Evolutionary conservation across 1,140 invertebrate species (phyloP), one percentile per base, ranked within the genome.

Genomic region (Cephus cinctus): DNA sequence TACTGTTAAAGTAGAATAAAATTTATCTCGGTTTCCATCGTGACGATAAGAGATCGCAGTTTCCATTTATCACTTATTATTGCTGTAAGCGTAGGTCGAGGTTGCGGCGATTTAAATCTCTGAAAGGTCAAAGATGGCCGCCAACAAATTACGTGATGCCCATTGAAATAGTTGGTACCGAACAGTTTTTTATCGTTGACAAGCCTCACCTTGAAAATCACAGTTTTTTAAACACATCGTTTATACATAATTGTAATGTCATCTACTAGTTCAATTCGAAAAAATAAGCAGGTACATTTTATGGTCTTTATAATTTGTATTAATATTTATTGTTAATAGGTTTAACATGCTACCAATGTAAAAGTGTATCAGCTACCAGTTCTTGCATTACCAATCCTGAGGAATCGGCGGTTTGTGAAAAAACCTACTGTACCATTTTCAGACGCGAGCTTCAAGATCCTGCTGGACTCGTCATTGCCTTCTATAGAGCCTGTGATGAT

Each of bases 351-450:
- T 40, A 46, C 43, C 18, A 22, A 6, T 51, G 43, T 25, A 21
- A 31, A 12, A 39, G 27, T 32, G 30, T 21, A 12, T 35, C 35
- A 36, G 21, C 32, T 18, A 16, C 14, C 5, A 15, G 18, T 25
- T 18, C 38, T 19, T 25, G 34, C 5, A 36, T 51, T 5, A 21
- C 36, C 12, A 25, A 41, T n/a, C 4, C 2, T 16, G 43, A 36
- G 14, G 34, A 32, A 12, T 19, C 9, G 5, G 9, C 41, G 14
- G 38, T 15, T 2, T 54, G 52, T 34, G 15, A 41, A n/a, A 44
- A 44, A 12, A 44, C 23, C 4, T 54, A 49, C 15, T 54, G 52
- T 38, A 54, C 52, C 11, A 54, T 54, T 41, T 49, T 41, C 36
- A 46, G 52, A 32, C 42, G 14, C 16, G 52, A 54, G 25, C 25